Evolutionary conservation across 1,140 invertebrate species (phyloP), one percentile per base, ranked within the genome.

Genomic region (Lineus longissimus): DNA sequence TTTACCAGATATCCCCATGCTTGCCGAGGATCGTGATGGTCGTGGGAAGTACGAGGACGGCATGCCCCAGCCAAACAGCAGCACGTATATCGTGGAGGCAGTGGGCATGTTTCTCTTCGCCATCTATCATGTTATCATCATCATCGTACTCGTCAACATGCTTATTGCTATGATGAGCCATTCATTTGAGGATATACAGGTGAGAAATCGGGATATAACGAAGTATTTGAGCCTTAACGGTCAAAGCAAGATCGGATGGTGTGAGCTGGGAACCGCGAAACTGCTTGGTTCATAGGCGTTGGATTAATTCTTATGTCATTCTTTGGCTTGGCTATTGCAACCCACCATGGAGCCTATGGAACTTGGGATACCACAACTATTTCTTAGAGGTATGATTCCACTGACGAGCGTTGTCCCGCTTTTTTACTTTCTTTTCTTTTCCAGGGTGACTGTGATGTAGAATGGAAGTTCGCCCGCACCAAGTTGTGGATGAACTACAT

Each of bases 401-500:
- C n/a, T n/a, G n/a, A n/a, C n/a, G n/a, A n/a, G n/a, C n/a, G n/a
- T n/a, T n/a, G n/a, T n/a, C n/a, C n/a, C n/a, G n/a, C n/a, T 15
- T 47, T 62, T n/a, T 25, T 13, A 41, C n/a, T 67, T 13, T 25
- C 13, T 23, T 62, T 59, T 40, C 40, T 62, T 47, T 61, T 15
- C 73, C 65, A 93, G 91, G 90, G 92, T 86, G 85, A 91, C 72
- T 88, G 91, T 54, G 93, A 95, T 72, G 89, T 88, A 0, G 93
- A 95, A 82, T 96, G 93, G 93, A 96, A 96, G 79, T 96, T 95
- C 73, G 92, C 93, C 2, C 84, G 93, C 11, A 92, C 90, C 47
- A 90, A 91, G 70, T 82, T 96, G 13, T 96, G 93, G 92, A 91
- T 96, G 86, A 93, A 91, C 71, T 96, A 94, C 76, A 95, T 95